phyloP scores from a whole-genome alignment of 1,140 invertebrate species.

The Phymastichus coffea region DNA sequence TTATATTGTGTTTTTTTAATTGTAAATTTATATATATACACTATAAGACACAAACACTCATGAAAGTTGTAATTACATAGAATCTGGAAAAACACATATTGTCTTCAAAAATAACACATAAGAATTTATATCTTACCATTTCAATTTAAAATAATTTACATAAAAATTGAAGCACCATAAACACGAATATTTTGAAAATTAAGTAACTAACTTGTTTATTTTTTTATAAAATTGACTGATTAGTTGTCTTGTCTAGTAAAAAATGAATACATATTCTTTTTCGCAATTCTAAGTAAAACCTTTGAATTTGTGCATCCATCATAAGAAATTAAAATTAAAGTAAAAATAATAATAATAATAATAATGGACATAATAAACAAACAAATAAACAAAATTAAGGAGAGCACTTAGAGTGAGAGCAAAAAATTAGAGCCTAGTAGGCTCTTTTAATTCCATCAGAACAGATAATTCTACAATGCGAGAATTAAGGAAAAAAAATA shows the following conservation, averaged over 20 bases:
- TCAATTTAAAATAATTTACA: neutral
- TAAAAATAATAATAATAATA: neutral
- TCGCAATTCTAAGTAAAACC: slow-evolving; percentile 16
- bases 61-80: slow-evolving; percentile 4
- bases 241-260: too few relatives aligned
- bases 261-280: too few relatives aligned
- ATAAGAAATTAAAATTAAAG: neutral
- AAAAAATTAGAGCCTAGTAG: neutral
- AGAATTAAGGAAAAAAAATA: slow-evolving; percentile 21
- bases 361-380: neutral
- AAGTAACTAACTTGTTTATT: too few relatives aligned
- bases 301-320: neutral
- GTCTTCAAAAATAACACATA: neutral
- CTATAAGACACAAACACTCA: slow-evolving; percentile 4
- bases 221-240: too few relatives aligned
- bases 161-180: neutral
- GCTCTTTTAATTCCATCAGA: neutral
- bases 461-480: slow-evolving; percentile 10
- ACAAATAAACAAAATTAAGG: too few relatives aligned
- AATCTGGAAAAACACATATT: slow-evolving; percentile 17
- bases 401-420: slow-evolving; percentile 2
- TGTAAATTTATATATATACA: slow-evolving; percentile 9
- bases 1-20: slow-evolving; percentile 16
- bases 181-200: neutral
- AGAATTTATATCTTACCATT: neutral